phyloP scores from a whole-genome alignment of 1,140 invertebrate species.

The Trachymyrmex cornetzi region DNA sequence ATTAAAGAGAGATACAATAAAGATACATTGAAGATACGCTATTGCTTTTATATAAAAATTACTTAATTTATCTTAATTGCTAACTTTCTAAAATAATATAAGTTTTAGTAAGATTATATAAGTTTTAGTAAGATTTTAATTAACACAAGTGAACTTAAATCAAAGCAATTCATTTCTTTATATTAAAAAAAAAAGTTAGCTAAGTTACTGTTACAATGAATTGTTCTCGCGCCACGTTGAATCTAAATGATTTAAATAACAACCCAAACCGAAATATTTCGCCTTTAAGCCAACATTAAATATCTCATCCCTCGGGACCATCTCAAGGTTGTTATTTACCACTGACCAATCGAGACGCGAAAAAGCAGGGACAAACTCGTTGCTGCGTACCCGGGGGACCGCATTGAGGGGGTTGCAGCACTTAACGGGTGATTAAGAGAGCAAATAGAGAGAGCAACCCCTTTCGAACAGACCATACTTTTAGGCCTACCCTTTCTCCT shows the following conservation, averaged over 20 bases:
- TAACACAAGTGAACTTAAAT: neutral
- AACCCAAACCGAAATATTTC: neutral
- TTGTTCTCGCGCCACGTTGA: neutral
- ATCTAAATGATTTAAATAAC: slow-evolving; percentile 29
- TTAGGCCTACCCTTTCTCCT: slow-evolving; percentile 42
- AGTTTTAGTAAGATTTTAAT: neutral
- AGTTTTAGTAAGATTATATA: neutral
- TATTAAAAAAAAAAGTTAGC: neutral
- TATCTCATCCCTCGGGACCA: slow-evolving; percentile 14
- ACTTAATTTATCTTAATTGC: neutral
- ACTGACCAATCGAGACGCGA: slow-evolving; percentile 16
- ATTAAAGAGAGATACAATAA: neutral
- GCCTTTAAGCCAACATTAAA: slow-evolving; percentile 26
- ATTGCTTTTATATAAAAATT: neutral
- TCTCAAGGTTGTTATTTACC: slow-evolving; percentile 46
- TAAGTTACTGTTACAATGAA: neutral
- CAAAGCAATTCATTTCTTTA: neutral
- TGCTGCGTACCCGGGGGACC: slow-evolving; percentile 53
- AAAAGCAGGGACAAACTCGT: slow-evolving; percentile 18
- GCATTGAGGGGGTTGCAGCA: slow-evolving; percentile 72
- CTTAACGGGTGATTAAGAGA: slow-evolving; percentile 78
- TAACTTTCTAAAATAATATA: neutral
- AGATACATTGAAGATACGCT: neutral
- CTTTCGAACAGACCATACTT: slow-evolving; percentile 53
- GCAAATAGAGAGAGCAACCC: slow-evolving; percentile 72